Evolutionary conservation across 2,888 invertebrate genomes (phyloP).

Genomic region (Phaedon cochleariae): DNA sequence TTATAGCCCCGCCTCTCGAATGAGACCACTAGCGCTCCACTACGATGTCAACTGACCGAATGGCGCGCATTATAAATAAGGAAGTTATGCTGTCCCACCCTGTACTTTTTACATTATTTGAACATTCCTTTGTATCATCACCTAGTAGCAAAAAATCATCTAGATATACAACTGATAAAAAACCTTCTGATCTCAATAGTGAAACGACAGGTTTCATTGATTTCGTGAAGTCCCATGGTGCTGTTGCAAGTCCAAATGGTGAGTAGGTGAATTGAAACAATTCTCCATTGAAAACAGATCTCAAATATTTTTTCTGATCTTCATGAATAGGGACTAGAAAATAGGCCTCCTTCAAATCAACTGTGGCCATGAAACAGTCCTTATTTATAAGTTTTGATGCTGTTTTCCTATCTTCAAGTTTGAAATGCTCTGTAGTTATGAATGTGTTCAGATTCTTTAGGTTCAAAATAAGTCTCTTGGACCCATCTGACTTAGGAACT

Average conservation of each 20-base stretch:
- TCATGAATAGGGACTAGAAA: conserved; percentile 32
- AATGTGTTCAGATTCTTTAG: conserved; percentile 40
- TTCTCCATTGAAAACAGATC: conserved; percentile 37
- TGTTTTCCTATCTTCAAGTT: conserved; percentile 42
- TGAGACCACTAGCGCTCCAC: too few relatives aligned
- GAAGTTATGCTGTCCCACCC: too few relatives aligned
- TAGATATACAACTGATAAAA: conserved; percentile 34
- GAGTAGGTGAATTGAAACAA: conserved; percentile 40
- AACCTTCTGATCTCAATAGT: conserved; percentile 26
- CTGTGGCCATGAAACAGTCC: conserved; percentile 25
- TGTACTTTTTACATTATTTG: conserved; percentile 17
- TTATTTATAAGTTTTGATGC: conserved; percentile 30
- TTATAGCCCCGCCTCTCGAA: too few relatives aligned
- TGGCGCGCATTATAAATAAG: too few relatives aligned
- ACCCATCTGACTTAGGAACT: conserved; percentile 27
- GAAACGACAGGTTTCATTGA: conserved; percentile 37
- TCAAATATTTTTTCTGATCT: conserved; percentile 35
- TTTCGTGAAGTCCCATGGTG: conserved; percentile 44
- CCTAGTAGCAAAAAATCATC: conserved; percentile 41
- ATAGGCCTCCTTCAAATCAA: conserved; percentile 21
- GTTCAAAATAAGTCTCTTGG: conserved; percentile 27
- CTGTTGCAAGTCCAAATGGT: conserved; percentile 40
- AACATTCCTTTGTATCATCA: conserved; percentile 17
- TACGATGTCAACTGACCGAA: too few relatives aligned
- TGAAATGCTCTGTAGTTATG: conserved; percentile 42